phyloP scores from a whole-genome alignment of 2,797 vertebrate species.

The Hoplostethus mediterraneus region DNA sequence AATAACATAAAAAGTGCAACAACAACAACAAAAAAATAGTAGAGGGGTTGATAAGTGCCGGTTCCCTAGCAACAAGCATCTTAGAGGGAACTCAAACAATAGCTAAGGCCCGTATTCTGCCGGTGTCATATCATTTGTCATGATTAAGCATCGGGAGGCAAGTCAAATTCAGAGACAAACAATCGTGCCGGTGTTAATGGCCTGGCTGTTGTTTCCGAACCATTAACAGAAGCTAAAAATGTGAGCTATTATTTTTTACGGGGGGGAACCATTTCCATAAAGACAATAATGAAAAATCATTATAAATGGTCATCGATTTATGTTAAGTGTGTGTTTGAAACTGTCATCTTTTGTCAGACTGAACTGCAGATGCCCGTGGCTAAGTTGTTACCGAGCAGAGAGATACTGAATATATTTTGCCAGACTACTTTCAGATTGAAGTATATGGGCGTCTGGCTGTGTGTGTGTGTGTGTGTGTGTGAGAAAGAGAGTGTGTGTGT shows the following conservation, averaged over 20 bases:
- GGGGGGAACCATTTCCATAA: constrained; percentile 31
- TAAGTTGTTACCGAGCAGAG: constrained; percentile 16
- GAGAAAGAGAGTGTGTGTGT: too few species aligned
- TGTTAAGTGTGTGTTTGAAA: constrained; percentile 42
- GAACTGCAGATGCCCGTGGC: constrained; percentile 16
- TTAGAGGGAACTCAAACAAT: constrained; percentile 69
- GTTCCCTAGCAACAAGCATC: constrained; percentile 82
- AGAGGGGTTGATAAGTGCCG: constrained; percentile 63
- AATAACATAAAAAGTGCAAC: constrained; percentile 60
- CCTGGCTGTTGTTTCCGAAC: constrained; percentile 49
- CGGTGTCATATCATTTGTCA: constrained; percentile 77
- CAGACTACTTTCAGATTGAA: constrained; percentile 50
- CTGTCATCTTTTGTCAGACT: constrained; percentile 9
- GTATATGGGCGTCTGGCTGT: constrained; percentile 30
- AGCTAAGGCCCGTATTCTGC: constrained; percentile 60
- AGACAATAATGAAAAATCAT: constrained; percentile 44
- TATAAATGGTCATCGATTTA: constrained; percentile 43
- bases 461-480: background rate
- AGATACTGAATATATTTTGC: constrained; percentile 47
- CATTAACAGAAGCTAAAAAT: constrained; percentile 32
- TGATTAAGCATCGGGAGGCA: constrained; percentile 69
- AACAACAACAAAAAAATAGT: constrained; percentile 35
- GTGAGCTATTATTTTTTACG: constrained; percentile 36
- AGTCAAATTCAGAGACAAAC: constrained; percentile 71
- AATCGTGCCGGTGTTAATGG: constrained; percentile 64